Evolutionary conservation across 2,888 invertebrate genomes (phyloP).

Genomic region (Apamea epomidion): DNA sequence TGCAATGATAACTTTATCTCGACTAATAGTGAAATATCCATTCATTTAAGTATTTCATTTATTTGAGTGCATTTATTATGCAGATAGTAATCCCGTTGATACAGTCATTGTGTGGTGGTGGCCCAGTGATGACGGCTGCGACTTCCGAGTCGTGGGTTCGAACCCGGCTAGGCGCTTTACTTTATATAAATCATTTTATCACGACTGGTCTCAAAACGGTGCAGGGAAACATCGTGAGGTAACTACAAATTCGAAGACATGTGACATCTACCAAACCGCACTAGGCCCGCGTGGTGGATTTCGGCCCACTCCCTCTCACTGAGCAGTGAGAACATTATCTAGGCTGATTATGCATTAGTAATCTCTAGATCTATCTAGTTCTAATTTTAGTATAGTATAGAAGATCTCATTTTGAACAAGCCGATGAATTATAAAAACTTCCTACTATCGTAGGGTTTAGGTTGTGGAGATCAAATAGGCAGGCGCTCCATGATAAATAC

Average conservation of each 20-base stretch:
- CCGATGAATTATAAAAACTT: background rate
- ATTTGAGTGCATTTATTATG: slow-evolving; percentile 4
- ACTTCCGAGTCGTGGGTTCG: background rate
- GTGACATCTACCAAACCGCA: background rate
- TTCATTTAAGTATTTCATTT: slow-evolving; percentile 37
- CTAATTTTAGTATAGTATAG: no score
- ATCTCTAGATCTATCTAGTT: background rate
- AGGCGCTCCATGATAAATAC: background rate
- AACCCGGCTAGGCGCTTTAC: background rate
- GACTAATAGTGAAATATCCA: slow-evolving; percentile 62
- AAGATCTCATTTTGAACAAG: background rate
- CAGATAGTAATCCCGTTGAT: slow-evolving; percentile 14
- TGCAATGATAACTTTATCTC: slow-evolving; percentile 64
- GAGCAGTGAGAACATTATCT: background rate
- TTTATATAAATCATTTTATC: background rate
- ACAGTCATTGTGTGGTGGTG: background rate
- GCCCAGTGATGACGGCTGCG: background rate
- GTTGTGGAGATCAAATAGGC: background rate
- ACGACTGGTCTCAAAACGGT: background rate
- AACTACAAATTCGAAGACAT: background rate
- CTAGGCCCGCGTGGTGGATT: background rate
- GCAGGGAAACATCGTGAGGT: background rate
- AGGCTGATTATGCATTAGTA: background rate
- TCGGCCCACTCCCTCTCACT: background rate
- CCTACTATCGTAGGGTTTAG: background rate